Percentiles rank a stretch among this genome's conserved stretches.
phyloP scores from a whole-genome alignment of 2,797 vertebrate genomes.

The Cynodonichthys magdalenae region DNA sequence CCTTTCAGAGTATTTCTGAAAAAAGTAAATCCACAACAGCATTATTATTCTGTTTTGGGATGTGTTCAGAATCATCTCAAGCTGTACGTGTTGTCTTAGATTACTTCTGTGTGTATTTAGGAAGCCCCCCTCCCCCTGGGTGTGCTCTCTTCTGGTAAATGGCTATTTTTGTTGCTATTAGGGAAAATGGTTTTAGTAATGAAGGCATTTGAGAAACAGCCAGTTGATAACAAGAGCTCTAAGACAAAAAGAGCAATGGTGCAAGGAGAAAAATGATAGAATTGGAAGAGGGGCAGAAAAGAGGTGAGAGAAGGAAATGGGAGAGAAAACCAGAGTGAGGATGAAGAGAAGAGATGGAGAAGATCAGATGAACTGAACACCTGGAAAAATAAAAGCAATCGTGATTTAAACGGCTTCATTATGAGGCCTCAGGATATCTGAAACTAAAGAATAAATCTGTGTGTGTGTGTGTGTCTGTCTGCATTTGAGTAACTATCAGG shows the following conservation, averaged over 20 bases:
- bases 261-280: slow-evolving; percentile 15
- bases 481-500: background rate
- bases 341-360: slow-evolving; percentile 2
- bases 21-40: background rate
- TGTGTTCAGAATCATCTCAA: background rate
- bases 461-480: background rate
- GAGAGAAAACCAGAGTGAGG: slow-evolving; percentile 3
- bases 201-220: slow-evolving; percentile 13
- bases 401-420: slow-evolving; percentile 23
- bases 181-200: slow-evolving; percentile 30
- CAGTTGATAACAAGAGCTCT: slow-evolving; percentile 29
- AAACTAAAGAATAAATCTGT: slow-evolving; percentile 22
- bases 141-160: slow-evolving; percentile 39
- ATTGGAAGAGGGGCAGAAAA: background rate
- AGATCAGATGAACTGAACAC: background rate
- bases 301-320: background rate
- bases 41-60: background rate
- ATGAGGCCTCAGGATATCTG: slow-evolving; percentile 14
- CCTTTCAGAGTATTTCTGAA: background rate
- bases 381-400: slow-evolving; percentile 34
- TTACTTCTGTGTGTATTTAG: background rate
- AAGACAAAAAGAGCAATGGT: slow-evolving; percentile 14
- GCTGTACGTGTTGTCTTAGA: background rate
- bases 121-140: slow-evolving; percentile 4
- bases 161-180: slow-evolving; percentile 30